Base-by-base conservation (phyloP, 37 sponge, comb jelly and placozoan genomes). In the Oscarella lobularis region DNA sequence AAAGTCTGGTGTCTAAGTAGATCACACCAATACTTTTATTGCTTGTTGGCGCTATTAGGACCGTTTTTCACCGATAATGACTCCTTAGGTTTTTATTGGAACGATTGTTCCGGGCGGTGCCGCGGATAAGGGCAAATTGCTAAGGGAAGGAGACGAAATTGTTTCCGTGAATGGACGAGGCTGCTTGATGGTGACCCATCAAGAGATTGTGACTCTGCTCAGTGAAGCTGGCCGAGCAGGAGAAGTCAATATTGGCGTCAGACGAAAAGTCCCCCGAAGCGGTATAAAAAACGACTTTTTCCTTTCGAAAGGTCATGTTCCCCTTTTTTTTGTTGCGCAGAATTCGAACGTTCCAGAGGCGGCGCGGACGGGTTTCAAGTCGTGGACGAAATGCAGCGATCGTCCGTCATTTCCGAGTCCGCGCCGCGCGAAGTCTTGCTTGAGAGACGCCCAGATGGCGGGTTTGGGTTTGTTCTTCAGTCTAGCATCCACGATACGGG, bases 391-490 rank as follows among this genome's bases (percentile, higher is more conserved):
- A n/a, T n/a, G n/a, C n/a, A n/a, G n/a, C n/a, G n/a, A n/a, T n/a
- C 60, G 20, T 48, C 60, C 60, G 9, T 4, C 5, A 34, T 68
- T 68, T 68, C 71, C 33, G 71, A 68, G 5, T 35, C 41, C 0
- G 27, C 27, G n/a, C 27, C n/a, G 5, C 75, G 65, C 27, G 65
- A 74, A 35, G 66, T 68, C 31, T 5, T 68, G 6, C 71, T 68
- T 29, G 71, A 68, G 31, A 32, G 71, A 34, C 71, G 71, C 5
- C 71, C 71, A 0, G 83, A 83, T 66, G 88, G 80, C 35, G 85
- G 88, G 40, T 94, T 94, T 75, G 95, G 95, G 0, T 94, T 94
- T 81, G 95, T 94, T 30, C 81, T 94, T 0, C 95, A 94, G 77
- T 89, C 91, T 39, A 89, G 87, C 76, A 83, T 68, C 31, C 6